Conservation (phyloP, 1,140 invertebrate genomes). For the Trichonephila inaurata region DNA sequence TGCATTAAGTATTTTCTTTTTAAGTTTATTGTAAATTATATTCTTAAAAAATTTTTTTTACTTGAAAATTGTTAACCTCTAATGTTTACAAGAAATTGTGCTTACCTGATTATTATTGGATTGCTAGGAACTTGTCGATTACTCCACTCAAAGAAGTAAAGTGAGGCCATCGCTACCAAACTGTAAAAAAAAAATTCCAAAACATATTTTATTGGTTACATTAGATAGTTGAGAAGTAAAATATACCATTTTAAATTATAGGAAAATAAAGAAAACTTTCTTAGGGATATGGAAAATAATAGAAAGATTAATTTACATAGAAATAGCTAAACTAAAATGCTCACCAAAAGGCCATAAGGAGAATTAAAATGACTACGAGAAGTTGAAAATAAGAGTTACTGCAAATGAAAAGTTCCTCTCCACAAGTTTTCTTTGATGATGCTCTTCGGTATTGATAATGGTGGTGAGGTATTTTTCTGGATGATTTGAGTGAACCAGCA, state of each 20-base stretch:
- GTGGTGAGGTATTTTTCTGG: conserved; percentile 45
- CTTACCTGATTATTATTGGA: conserved; percentile 41
- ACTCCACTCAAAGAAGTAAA: conserved; percentile 90
- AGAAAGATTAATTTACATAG: not conserved
- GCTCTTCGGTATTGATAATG: conserved; percentile 48
- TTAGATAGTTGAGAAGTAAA: not conserved
- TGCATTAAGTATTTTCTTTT: too few relatives aligned
- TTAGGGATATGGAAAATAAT: too few relatives aligned
- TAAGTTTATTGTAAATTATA: too few relatives aligned
- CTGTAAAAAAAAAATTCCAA: conserved; percentile 82
- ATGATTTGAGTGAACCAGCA: conserved; percentile 36
- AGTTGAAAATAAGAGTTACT: conserved; percentile 94
- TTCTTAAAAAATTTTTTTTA: too few relatives aligned
- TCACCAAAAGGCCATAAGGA: conserved; percentile 97
- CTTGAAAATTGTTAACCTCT: too few relatives aligned
- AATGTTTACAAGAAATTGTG: not conserved
- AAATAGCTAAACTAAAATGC: conserved; percentile 77
- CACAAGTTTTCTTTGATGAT: not conserved
- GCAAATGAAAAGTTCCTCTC: conserved; percentile 81
- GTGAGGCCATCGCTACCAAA: conserved; percentile 91
- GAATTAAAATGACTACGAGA: conserved; percentile 91
- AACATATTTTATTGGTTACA: not conserved
- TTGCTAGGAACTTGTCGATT: conserved; percentile 80
- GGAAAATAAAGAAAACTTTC: too few relatives aligned
- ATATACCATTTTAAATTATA: not conserved